Base-by-base conservation (phyloP, 2,888 invertebrate species). In the Hydraecia micacea region DNA sequence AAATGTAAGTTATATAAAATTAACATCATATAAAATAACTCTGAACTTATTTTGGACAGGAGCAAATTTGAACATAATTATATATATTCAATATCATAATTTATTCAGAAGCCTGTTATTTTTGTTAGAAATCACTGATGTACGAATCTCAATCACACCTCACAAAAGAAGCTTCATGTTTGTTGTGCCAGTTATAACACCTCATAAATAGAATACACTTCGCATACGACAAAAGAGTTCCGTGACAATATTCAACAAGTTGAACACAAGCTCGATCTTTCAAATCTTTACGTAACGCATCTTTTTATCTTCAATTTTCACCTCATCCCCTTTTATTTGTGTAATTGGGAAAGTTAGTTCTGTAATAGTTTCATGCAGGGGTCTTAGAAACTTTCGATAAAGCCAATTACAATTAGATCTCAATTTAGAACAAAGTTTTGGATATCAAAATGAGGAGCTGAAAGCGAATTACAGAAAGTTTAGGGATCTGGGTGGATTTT, bases 1-100 rank as follows among this genome's bases (percentile, higher is more conserved):
- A 93, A 94, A 86, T 91, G 95, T 96, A 89, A 95, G 95, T 46
- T 95, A 92, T 95, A 92, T 85, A 32, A 15, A 65, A 39, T 65
- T 5, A 65, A n/a, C 15, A 39, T 39, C 3, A 2, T 11, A 13
- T 55, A 28, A 18, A 36, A 52, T 84, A 8, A 79, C 58, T 65
- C 49, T 65, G 4, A 42, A 36, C 18, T 39, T 36, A 13, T 42
- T 7, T 21, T 46, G 15, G 46, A 18, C 15, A 46, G 3, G 21
- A 28, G 13, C 0, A 49, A 15, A 15, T 15, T 65, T 76, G 8
- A 7, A n/a, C 42, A 13, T 55, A 49, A 21, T 28, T 2, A 58
- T 18, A 55, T n/a, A 60, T 25, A 60, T 39, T 4, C 4, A 39
- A 49, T 52, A 60, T 52, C 8, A 77, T 25, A 32, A 7, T n/a